Conservation (phyloP, 2,888 invertebrate genomes). For the Dendrolimus pini region DNA sequence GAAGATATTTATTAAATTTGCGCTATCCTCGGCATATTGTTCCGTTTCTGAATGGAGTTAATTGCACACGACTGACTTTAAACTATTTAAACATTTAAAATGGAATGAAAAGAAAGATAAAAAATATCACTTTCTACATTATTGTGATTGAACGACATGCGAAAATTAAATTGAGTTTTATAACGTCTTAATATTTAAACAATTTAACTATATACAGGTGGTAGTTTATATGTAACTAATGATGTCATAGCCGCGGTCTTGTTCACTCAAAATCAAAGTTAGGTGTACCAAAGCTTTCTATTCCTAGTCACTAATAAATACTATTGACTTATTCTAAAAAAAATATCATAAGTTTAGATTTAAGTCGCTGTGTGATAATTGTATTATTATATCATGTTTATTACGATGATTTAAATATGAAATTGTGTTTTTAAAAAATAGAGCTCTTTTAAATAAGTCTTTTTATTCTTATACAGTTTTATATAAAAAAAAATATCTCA, state of each 20-base stretch:
- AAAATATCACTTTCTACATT: too few relatives aligned
- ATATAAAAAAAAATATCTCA: neutral
- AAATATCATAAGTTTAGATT: conserved; percentile 11
- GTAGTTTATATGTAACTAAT: too few relatives aligned
- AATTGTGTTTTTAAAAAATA: neutral
- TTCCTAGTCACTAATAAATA: neutral
- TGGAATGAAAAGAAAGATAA: too few relatives aligned
- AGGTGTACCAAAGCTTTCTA: neutral
- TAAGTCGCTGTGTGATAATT: conserved; percentile 33
- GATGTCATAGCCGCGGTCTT: too few relatives aligned
- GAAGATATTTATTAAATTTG: too few relatives aligned
- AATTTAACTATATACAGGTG: too few relatives aligned
- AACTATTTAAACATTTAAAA: too few relatives aligned
- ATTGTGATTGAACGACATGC: too few relatives aligned
- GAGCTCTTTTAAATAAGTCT: neutral
- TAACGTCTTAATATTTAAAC: too few relatives aligned
- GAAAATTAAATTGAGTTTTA: too few relatives aligned
- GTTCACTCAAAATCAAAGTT: neutral
- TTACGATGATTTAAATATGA: neutral
- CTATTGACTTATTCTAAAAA: conserved; percentile 9
- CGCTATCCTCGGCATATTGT: too few relatives aligned
- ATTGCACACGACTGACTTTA: neutral
- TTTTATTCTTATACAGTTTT: neutral
- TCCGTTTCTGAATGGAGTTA: neutral
- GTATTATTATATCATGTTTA: conserved; percentile 19